Conservation (phyloP, 2,888 invertebrate species). For the Scaptomyza polygonia region DNA sequence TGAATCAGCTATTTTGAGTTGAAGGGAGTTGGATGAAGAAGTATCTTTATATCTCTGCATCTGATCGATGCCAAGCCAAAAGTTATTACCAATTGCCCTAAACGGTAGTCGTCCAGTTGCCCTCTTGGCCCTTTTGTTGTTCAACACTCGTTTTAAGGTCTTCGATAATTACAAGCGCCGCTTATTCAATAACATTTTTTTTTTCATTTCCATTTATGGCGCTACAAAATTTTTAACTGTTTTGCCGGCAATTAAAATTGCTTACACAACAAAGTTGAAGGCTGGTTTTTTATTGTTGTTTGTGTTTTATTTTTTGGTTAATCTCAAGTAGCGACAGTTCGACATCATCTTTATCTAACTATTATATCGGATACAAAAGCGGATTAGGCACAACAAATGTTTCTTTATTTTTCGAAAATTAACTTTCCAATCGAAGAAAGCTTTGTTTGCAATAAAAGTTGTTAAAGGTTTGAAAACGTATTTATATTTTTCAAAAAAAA, state of each 20-base stretch:
- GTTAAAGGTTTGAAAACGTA: neutral
- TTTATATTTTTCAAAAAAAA: too few species aligned
- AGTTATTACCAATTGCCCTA: slow-evolving; percentile 74
- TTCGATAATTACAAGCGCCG: slow-evolving; percentile 75
- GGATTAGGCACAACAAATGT: slow-evolving; percentile 70
- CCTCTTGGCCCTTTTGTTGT: slow-evolving; percentile 60
- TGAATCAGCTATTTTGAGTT: slow-evolving; percentile 80
- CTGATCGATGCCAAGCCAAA: slow-evolving; percentile 57
- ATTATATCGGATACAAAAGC: slow-evolving; percentile 44
- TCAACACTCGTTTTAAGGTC: slow-evolving; percentile 15
- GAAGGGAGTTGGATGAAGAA: slow-evolving; percentile 7
- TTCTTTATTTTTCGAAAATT: slow-evolving; percentile 11
- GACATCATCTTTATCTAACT: slow-evolving; percentile 56
- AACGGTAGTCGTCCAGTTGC: slow-evolving; percentile 75
- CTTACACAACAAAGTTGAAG: slow-evolving; percentile 62
- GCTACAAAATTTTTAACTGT: slow-evolving; percentile 45
- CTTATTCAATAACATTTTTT: slow-evolving; percentile 59
- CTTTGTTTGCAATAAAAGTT: neutral
- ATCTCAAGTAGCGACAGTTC: slow-evolving; percentile 69
- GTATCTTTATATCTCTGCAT: slow-evolving; percentile 38
- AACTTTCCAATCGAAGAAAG: slow-evolving; percentile 28
- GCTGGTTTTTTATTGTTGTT: slow-evolving; percentile 2
- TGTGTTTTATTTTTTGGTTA: neutral
- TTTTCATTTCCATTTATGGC: slow-evolving; percentile 58
- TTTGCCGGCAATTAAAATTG: slow-evolving; percentile 69